Evolutionary conservation across 1,140 invertebrate genomes (phyloP).

Genomic region (Polyergus mexicanus): DNA sequence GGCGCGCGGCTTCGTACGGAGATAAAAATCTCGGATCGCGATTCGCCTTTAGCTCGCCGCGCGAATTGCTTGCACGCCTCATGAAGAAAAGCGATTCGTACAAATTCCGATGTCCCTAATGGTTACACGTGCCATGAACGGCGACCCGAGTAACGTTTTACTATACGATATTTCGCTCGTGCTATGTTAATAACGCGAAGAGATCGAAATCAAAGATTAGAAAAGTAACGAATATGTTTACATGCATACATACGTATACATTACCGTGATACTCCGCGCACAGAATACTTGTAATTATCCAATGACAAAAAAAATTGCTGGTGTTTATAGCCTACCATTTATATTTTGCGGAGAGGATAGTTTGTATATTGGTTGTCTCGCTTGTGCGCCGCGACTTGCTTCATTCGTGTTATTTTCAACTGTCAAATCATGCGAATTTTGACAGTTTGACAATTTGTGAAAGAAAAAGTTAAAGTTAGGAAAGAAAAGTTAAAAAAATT

Average conservation of each 20-base stretch:
- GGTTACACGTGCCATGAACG: constrained; percentile 32
- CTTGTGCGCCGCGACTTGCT: too few species aligned
- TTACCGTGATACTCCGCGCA: not conserved
- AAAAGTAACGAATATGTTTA: not conserved
- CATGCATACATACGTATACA: too few species aligned
- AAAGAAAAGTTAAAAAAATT: too few species aligned
- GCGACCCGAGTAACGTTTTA: constrained; percentile 56
- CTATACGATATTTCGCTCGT: not conserved
- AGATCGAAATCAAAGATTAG: not conserved
- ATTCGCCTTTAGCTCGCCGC: constrained; percentile 38
- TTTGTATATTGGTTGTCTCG: not conserved
- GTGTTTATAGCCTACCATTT: not conserved
- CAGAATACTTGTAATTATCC: not conserved
- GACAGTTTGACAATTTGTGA: too few species aligned
- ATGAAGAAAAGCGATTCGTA: constrained; percentile 48
- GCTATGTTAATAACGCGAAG: constrained; percentile 13
- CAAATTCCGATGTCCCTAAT: constrained; percentile 56
- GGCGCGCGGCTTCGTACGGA: not conserved
- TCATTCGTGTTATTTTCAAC: too few species aligned
- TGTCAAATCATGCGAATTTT: too few species aligned
- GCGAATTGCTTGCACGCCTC: too few species aligned
- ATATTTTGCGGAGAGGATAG: not conserved
- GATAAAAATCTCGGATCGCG: constrained; percentile 41
- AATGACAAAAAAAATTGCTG: not conserved
- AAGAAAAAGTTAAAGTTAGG: too few species aligned